Conservation (phyloP, 2,797 vertebrate species). For the Simalia tracyae region DNA sequence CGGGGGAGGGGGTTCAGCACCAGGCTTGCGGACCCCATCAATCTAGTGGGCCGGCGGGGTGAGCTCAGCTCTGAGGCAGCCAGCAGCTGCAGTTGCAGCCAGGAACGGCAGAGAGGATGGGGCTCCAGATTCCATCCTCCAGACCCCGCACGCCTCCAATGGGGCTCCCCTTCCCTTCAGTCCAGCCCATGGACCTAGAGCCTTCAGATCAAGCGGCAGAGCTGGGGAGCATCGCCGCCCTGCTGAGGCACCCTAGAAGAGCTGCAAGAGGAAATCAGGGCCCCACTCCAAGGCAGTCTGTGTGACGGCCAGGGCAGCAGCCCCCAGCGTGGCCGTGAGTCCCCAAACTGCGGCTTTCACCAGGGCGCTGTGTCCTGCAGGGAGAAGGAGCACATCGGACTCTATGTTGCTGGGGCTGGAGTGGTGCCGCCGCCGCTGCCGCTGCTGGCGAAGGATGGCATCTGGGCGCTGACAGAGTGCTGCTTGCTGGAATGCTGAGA, state of each 20-base stretch:
- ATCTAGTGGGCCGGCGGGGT: too few relatives aligned
- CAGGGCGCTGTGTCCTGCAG: slow-evolving; percentile 69
- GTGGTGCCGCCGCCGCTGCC: slow-evolving; percentile 52
- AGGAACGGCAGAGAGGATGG: background rate
- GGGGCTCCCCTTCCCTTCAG: too few relatives aligned
- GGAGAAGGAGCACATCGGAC: slow-evolving; percentile 28
- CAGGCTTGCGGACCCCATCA: too few relatives aligned
- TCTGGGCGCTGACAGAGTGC: slow-evolving; percentile 81
- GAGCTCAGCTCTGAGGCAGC: too few relatives aligned
- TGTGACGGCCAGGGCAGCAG: slow-evolving; percentile 79
- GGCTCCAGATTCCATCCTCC: background rate
- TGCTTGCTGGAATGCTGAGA: slow-evolving; percentile 79
- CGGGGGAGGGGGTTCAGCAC: too few relatives aligned
- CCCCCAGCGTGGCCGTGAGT: slow-evolving; percentile 82
- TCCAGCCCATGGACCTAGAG: too few relatives aligned
- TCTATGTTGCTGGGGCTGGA: background rate
- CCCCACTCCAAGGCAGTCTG: slow-evolving; percentile 85
- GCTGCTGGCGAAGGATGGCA: slow-evolving; percentile 75
- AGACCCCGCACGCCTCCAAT: too few relatives aligned
- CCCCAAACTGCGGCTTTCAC: slow-evolving; percentile 86
- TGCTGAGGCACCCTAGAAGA: slow-evolving; percentile 70
- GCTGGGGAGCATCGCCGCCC: too few relatives aligned
- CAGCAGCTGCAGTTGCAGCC: too few relatives aligned
- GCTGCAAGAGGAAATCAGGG: slow-evolving; percentile 79
- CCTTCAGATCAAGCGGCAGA: too few relatives aligned